Evolutionary conservation across 2,888 invertebrate genomes (phyloP), one percentile per base, ranked within the genome.

Genomic region (Mesorhabditis belari): DNA sequence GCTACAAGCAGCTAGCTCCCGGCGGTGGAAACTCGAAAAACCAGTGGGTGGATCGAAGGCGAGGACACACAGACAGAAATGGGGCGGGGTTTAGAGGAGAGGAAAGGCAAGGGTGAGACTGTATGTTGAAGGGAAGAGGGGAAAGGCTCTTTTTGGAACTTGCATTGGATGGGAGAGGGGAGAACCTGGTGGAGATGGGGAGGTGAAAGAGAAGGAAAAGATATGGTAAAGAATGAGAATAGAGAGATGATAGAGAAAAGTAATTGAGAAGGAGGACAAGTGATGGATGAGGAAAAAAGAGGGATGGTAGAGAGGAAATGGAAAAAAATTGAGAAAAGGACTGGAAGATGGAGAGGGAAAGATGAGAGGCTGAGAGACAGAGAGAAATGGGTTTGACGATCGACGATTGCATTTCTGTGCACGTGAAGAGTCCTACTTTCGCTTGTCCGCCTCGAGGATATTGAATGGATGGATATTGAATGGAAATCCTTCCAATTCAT

Each of bases 21-120:
- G 51, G 50, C 57, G 49, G 58, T 28, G 61, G 52, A 64, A 64
- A 64, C 64, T 56, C 64, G 64, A 64, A 64, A 64, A 64, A 64
- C 64, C 64, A 61, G 64, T 58, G 61, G 52, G 54, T 29, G 53
- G 54, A 21, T 51, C 25, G 28, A 9, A 4, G 12, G n/a, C n/a
- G 52, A 9, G 28, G 12, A 29, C 25, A 51, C 56, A 55, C 58
- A 57, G 56, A 54, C 57, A 57, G 63, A 57, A 60, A 63, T 57
- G 60, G 60, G 63, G 60, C 60, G 57, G 55, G 21, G 27, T 25
- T 21, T 44, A 29, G 17, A 49, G 49, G 50, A 49, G 17, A 27
- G 23, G 53, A 24, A 25, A 54, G 59, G 12, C 17, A 49, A 23
- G 5, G 21, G 60, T 29, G 49, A 35, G 29, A 21, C 26, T 51